Evolutionary conservation across 2,113 vertebrate genomes (phyloP), one percentile per base, ranked within the genome.

Genomic region (Craseonycteris thonglongyai): DNA sequence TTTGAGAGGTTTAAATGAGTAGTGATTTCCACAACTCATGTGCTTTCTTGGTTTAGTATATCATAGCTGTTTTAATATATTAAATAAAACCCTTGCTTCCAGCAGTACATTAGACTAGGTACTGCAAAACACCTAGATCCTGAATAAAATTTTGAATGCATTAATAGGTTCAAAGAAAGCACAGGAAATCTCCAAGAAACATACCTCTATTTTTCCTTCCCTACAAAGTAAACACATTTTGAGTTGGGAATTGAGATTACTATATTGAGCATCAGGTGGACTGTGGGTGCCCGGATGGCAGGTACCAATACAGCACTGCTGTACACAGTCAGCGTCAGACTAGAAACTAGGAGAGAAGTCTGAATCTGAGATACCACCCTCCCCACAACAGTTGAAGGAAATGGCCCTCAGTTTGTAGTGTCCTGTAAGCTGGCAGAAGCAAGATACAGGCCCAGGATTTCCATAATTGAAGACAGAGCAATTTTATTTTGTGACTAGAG

Each of bases 31-130:
- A 83, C 42, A 93, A 82, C 74, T 87, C 45, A 54, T 79, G 12
- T 72, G 18, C 38, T 93, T 95, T 89, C 56, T 95, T 56, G 45
- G 54, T 16, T 81, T 95, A 85, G 11, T 65, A 16, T 90, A 65
- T 83, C 22, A 22, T 92, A 92, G 65, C 21, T 74, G 6, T 89
- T 66, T 47, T 75, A 92, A 35, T 78, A 35, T 63, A 38, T 88
- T 56, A 75, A 69, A 35, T 81, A 81, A 78, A 18, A 89, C 30
- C 42, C 88, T 92, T 95, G 47, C 88, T 96, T 92, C 30, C 38
- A 80, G 12, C 28, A 63, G 14, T 72, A 42, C 56, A 2, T 75
- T 92, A 69, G 22, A 30, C n/a, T 65, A 79, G 15, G 38, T 86
- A 33, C 42, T 93, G 16, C 8, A 45, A 82, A 95, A 54, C 54